Base-by-base conservation (phyloP, 2,888 invertebrate species). In the Stenotaenia linearis region DNA sequence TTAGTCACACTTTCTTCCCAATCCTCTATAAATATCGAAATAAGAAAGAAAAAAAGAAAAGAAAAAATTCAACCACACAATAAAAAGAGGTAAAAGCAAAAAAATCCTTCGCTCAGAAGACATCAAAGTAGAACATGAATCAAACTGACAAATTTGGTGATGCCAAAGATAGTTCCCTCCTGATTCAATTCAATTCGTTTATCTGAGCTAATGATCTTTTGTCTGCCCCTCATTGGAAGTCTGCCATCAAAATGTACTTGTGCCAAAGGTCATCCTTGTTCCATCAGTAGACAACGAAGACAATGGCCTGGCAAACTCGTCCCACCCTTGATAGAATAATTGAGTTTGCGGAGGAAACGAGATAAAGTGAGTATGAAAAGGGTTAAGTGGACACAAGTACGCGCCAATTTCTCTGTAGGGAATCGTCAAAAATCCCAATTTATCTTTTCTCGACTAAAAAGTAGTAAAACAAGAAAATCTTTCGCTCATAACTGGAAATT, bases 1-100 rank as follows among this genome's bases (percentile, higher is more conserved):
- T 78, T 78, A 30, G 32, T 61, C 30, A 30, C 61, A 32, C 78
- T 56, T n/a, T 78, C 78, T 32, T 30, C 28, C 78, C 78, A 78
- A 75, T 75, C 75, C 32, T 75, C 75, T 75, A 23, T 37, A 75
- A 75, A 69, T 15, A 25, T 15, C 21, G 9, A 61, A 12, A 25
- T 6, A 25, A 25, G 25, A 69, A 6, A 69, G 25, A 69, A 5
- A 28, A 25, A 69, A 12, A 69, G 10, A 28, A 69, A 69, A 21
- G 21, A 56, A 56, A 21, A 56, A 25, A 10, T 25, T 25, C 23
- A 69, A 69, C 6, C 15, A 69, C 9, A 25, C 69, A 28, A 15
- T 25, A 25, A 9, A 69, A 69, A 28, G 15, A 23, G 25, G 23
- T 10, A 25, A 61, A 61, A 23, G 23, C 21, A 23, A 6, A 25